phyloP scores from a whole-genome alignment of 2,888 invertebrate species.

The Eupithecia subfuscata region DNA sequence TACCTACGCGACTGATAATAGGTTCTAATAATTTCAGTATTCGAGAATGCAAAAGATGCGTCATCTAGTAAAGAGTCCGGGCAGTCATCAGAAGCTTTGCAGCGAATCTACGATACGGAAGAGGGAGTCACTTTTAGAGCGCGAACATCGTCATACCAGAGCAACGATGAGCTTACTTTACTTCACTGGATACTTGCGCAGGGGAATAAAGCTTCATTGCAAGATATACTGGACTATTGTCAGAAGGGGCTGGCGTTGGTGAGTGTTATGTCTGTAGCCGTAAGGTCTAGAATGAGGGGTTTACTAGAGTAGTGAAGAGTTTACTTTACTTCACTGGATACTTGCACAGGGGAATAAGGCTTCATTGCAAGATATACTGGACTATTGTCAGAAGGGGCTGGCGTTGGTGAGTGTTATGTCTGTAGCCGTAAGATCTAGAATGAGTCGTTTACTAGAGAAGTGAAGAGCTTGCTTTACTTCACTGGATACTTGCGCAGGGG shows the following conservation, averaged over 20 bases:
- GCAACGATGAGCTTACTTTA: slow-evolving; percentile 84
- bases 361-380: slow-evolving; percentile 90
- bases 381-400: slow-evolving; percentile 90
- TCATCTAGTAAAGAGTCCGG: slow-evolving; percentile 65
- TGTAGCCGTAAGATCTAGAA: neutral
- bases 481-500: slow-evolving; percentile 95
- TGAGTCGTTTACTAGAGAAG: slow-evolving; percentile 50
- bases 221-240: slow-evolving; percentile 91
- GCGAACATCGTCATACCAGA: slow-evolving; percentile 58
- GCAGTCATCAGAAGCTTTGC: slow-evolving; percentile 57
- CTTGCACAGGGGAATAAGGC: slow-evolving; percentile 92
- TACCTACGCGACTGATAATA: neutral
- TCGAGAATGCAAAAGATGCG: slow-evolving; percentile 63
- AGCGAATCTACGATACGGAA: slow-evolving; percentile 65
- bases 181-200: slow-evolving; percentile 94
- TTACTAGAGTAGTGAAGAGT: slow-evolving; percentile 68
- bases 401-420: slow-evolving; percentile 43
- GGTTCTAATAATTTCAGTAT: slow-evolving; percentile 56
- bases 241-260: slow-evolving; percentile 85
- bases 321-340: slow-evolving; percentile 88
- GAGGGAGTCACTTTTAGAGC: slow-evolving; percentile 70
- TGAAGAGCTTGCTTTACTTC: slow-evolving; percentile 72
- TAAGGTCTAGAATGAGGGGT: neutral
- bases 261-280: neutral
- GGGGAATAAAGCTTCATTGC: slow-evolving; percentile 90